These are phyloP conservation scores for Camponotus fellah DNA, from an alignment of 2,888 invertebrate genomes.

Conservation along the genomic window DNA sequence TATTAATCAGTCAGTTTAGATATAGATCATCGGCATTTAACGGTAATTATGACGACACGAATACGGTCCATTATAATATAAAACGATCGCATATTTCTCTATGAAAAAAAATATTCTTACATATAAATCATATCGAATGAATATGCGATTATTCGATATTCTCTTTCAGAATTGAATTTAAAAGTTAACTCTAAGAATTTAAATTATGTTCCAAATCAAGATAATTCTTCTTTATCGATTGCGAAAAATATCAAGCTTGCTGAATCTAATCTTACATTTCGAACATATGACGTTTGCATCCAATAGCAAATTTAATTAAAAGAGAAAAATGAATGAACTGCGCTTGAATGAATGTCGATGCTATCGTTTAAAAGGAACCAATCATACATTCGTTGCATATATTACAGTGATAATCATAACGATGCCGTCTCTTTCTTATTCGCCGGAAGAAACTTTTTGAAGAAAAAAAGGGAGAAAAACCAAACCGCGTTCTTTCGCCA, in stretches of 20 bases:
- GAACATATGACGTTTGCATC: background rate
- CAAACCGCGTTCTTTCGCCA: background rate
- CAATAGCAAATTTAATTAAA: background rate
- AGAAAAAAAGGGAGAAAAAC: background rate
- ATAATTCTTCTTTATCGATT: background rate
- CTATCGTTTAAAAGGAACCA: background rate
- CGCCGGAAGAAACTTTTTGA: slow-evolving; percentile 35
- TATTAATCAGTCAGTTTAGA: slow-evolving; percentile 6
- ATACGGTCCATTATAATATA: slow-evolving; percentile 1
- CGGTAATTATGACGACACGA: background rate
- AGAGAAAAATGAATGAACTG: background rate
- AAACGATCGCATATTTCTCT: background rate
- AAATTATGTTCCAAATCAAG: background rate
- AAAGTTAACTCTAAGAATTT: background rate
- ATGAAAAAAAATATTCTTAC: background rate
- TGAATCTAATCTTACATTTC: background rate
- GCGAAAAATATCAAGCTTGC: background rate
- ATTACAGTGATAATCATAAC: slow-evolving; percentile 1
- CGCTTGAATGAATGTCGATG: background rate
- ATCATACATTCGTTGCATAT: slow-evolving; percentile 17
- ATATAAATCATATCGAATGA: slow-evolving; percentile 1
- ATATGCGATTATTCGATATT: background rate
- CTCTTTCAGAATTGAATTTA: background rate
- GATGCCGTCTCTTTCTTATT: background rate
- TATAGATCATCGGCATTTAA: background rate